phyloP scores from a whole-genome alignment of 2,113 vertebrate genomes.

The Gopherus flavomarginatus region DNA sequence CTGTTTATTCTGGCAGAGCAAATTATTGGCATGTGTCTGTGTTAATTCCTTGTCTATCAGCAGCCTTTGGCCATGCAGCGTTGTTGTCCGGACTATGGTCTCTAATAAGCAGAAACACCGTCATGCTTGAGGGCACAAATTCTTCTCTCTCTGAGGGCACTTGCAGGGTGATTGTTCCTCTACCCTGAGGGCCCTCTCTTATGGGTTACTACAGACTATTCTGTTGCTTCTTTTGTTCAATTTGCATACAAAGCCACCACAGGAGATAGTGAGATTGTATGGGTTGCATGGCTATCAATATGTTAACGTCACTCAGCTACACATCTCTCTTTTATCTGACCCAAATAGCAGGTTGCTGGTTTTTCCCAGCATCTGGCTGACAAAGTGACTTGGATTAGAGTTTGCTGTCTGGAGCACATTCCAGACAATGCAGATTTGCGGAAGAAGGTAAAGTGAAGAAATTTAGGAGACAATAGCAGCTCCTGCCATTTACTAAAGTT shows the following conservation, averaged over 20 bases:
- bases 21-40: background rate
- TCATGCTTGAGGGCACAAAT: background rate
- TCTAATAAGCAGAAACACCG: background rate
- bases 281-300: background rate
- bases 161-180: background rate
- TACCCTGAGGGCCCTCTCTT: background rate
- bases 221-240: background rate
- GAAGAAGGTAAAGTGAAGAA: background rate
- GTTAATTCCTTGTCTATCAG: constrained; percentile 23
- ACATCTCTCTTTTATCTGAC: background rate
- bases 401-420: background rate
- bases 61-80: constrained; percentile 1
- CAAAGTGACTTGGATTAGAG: background rate
- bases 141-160: background rate
- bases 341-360: background rate
- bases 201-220: background rate
- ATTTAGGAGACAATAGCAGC: constrained; percentile 10
- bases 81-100: background rate
- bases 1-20: constrained; percentile 10
- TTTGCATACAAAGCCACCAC: background rate
- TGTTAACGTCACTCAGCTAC: background rate
- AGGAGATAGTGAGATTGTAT: background rate
- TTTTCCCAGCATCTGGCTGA: background rate
- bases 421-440: background rate
- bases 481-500: background rate